Conservation (phyloP, 2,797 vertebrate genomes). For the Typhlichthys eigenmanni region DNA sequence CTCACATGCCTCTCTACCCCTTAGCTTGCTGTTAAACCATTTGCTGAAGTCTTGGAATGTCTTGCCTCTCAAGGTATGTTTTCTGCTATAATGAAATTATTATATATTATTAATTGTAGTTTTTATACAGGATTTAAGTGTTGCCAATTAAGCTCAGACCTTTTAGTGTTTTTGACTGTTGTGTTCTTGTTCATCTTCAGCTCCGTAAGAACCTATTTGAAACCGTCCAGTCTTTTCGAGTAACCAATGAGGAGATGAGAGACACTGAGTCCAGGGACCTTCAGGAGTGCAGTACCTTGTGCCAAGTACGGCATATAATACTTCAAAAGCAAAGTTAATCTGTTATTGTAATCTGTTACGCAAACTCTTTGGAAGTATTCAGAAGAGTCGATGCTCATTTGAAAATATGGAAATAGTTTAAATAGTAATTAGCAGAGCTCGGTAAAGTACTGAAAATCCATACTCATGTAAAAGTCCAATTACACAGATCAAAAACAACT, state of each 20-base stretch:
- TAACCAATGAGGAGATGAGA: conserved; percentile 90
- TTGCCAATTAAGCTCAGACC: background rate
- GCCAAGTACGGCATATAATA: conserved; percentile 78
- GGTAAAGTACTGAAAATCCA: too few relatives aligned
- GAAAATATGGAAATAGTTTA: too few relatives aligned
- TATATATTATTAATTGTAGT: background rate
- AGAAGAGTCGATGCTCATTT: too few relatives aligned
- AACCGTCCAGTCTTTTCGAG: conserved; percentile 87
- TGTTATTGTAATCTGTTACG: background rate
- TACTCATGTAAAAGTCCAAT: too few relatives aligned
- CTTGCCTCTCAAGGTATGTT: conserved; percentile 84
- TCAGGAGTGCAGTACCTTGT: conserved; percentile 77
- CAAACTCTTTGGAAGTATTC: too few relatives aligned
- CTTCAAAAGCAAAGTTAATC: background rate
- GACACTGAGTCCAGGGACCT: conserved; percentile 71
- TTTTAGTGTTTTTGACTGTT: background rate
- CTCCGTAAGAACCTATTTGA: conserved; percentile 85
- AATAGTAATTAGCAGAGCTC: too few relatives aligned
- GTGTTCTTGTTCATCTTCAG: conserved; percentile 56
- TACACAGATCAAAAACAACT: too few relatives aligned
- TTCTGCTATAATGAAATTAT: background rate
- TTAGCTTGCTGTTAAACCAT: conserved; percentile 88
- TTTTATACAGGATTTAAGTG: background rate
- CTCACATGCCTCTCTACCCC: conserved; percentile 44
- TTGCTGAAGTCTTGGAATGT: conserved; percentile 83